Conservation (phyloP, 2,888 invertebrate species). For the Prosopocoilus inquinatus region DNA sequence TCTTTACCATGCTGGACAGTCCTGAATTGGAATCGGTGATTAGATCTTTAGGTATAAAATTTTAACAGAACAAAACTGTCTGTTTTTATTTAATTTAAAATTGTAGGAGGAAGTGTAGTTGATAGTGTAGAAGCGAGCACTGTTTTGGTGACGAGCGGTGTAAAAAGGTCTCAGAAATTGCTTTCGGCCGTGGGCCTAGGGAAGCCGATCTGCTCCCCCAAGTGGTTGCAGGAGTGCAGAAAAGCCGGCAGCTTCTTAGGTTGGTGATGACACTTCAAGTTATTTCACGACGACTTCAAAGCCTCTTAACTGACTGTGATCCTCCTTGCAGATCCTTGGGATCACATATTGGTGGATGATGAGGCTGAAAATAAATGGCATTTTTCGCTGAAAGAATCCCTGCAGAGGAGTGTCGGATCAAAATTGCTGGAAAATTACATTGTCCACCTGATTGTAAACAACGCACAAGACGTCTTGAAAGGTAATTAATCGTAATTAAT, state of each 20-base stretch:
- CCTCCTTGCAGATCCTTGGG: constrained; percentile 58
- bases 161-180: constrained; percentile 61
- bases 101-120: constrained; percentile 57
- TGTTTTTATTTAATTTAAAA: not conserved
- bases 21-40: constrained; percentile 42
- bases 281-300: not conserved
- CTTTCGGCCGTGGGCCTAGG: constrained; percentile 60
- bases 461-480: constrained; percentile 43
- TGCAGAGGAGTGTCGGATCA: constrained; percentile 33
- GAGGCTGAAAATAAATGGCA: constrained; percentile 54
- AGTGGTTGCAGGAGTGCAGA: constrained; percentile 43
- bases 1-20: constrained; percentile 48
- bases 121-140: constrained; percentile 50
- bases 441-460: constrained; percentile 37
- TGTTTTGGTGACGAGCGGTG: constrained; percentile 57
- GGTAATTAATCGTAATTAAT: constrained; percentile 28
- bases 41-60: constrained; percentile 38
- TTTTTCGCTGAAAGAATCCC: constrained; percentile 47
- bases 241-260: constrained; percentile 43
- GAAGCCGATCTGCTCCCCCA: constrained; percentile 56
- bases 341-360: constrained; percentile 53
- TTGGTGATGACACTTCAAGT: constrained; percentile 25
- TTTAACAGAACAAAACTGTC: not conserved
- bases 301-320: not conserved
- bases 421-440: constrained; percentile 38